These are phyloP conservation scores for Sphyrna mokarran DNA, from an alignment of 2,113 vertebrate species.

Conservation along the genomic window DNA sequence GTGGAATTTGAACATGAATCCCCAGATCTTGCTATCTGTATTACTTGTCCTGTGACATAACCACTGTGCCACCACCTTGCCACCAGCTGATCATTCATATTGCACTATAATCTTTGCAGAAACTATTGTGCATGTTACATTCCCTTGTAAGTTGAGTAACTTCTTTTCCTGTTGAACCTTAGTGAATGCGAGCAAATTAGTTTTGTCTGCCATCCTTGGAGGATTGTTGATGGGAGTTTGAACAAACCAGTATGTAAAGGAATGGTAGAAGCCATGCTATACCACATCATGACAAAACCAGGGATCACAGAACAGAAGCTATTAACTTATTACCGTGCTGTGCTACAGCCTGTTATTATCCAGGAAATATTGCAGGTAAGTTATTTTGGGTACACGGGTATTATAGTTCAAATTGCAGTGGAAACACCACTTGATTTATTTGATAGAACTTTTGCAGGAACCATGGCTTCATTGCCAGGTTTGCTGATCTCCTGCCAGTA, in stretches of 20 bases:
- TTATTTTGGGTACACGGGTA: neutral
- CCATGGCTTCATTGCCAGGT: neutral
- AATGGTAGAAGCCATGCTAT: slow-evolving; percentile 82
- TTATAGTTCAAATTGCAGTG: neutral
- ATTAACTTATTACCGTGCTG: slow-evolving; percentile 69
- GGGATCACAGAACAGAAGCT: slow-evolving; percentile 65
- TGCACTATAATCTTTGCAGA: neutral
- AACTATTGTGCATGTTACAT: neutral
- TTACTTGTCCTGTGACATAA: too few relatives aligned
- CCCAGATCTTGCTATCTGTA: too few relatives aligned
- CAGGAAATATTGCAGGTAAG: slow-evolving; percentile 80
- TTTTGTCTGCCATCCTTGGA: slow-evolving; percentile 85
- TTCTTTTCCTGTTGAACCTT: neutral
- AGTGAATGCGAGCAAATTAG: slow-evolving; percentile 46
- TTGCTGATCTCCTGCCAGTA: neutral
- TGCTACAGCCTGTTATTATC: slow-evolving; percentile 75
- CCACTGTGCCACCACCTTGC: too few relatives aligned
- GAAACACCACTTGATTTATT: neutral
- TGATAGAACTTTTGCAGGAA: neutral
- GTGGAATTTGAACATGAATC: too few relatives aligned
- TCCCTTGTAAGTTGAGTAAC: neutral
- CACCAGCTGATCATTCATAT: neutral
- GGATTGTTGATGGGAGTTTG: slow-evolving; percentile 78
- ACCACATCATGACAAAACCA: slow-evolving; percentile 79
- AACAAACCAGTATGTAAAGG: slow-evolving; percentile 84